Base-by-base conservation (phyloP, 2,797 vertebrate genomes). In the Acropternis orthonyx region DNA sequence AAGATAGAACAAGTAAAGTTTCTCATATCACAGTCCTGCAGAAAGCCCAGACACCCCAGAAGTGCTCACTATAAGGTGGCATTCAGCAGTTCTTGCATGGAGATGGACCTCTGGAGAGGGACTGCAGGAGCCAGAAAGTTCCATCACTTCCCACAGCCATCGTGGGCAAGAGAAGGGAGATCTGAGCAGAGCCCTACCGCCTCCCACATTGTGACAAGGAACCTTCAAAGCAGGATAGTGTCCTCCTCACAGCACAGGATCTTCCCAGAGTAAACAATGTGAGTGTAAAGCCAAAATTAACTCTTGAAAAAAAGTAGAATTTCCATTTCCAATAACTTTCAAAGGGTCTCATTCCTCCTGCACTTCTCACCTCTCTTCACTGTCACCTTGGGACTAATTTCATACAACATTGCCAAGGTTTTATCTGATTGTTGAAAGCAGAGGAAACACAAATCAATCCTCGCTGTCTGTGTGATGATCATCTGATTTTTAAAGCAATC, bases 111-210 rank as follows among this genome's bases (percentile, higher is more conserved):
- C 65, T 46, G 72, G 27, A 54, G 16, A 17, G 13, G 75, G 14
- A 12, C 27, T 51, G 9, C 16, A 7, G 8, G 15, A n/a, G 10
- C 19, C 48, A 66, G 12, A 46, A 15, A 54, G 41, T 39, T 68
- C 49, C 23, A 36, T 7, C 30, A 5, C 23, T 10, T 43, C 7
- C 13, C 7, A 0, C 1, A 19, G 20, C 46, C 55, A 2, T 6
- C 5, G 3, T 3, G 1, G 15, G 6, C 36, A 34, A 18, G 27
- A 8, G 14, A 9, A 3, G 12, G 14, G 2, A 49, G 48, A 44
- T 13, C 56, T 17, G 1, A 39, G 5, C 5, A 4, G 32, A 32
- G 22, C 39, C 52, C 22, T 6, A 0, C 0, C 0, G 7, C 19
- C 48, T 80, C n/a, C 5, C 0, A 4, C 3, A 1, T 1, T 4